Conservation (phyloP, 2,888 invertebrate genomes). For the Drosophila pseudotakahashii region DNA sequence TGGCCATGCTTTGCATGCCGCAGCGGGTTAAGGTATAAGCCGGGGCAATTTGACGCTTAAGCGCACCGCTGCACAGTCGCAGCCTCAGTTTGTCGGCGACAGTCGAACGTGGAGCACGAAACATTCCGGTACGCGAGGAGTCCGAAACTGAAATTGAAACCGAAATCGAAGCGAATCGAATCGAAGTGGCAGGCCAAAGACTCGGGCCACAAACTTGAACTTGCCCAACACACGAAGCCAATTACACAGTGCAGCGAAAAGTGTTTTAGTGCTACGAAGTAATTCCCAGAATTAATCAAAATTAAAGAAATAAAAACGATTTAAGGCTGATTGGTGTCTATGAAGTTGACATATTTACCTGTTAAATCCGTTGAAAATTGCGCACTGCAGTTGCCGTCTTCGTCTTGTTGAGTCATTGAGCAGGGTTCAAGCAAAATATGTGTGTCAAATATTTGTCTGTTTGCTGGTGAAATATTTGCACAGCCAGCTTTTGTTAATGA, state of each 20-base stretch:
- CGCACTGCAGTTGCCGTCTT: constrained; percentile 26
- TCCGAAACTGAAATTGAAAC: constrained; percentile 4
- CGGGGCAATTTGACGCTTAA: constrained; percentile 80
- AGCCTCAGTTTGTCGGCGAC: constrained; percentile 82
- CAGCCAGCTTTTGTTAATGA: constrained; percentile 43
- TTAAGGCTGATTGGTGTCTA: not conserved
- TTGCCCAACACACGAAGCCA: constrained; percentile 49
- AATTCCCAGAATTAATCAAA: constrained; percentile 8
- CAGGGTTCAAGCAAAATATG: constrained; percentile 38
- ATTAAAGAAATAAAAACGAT: not conserved
- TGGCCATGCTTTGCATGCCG: constrained; percentile 31
- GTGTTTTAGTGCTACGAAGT: constrained; percentile 16
- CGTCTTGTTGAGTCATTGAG: constrained; percentile 40
- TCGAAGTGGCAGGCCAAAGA: constrained; percentile 56
- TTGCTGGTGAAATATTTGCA: constrained; percentile 40
- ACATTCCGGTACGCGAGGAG: constrained; percentile 44
- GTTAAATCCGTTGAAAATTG: constrained; percentile 19
- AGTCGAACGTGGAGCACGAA: constrained; percentile 79
- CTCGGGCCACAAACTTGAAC: constrained; percentile 81
- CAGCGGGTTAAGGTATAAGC: constrained; percentile 16
- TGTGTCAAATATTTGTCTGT: constrained; percentile 43
- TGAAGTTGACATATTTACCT: constrained; percentile 7
- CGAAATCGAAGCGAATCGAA: constrained; percentile 15
- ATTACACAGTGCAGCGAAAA: constrained; percentile 28
- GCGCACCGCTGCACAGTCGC: constrained; percentile 68